Evolutionary conservation across 2,888 invertebrate species (phyloP).

Genomic region (Athalia cordata): DNA sequence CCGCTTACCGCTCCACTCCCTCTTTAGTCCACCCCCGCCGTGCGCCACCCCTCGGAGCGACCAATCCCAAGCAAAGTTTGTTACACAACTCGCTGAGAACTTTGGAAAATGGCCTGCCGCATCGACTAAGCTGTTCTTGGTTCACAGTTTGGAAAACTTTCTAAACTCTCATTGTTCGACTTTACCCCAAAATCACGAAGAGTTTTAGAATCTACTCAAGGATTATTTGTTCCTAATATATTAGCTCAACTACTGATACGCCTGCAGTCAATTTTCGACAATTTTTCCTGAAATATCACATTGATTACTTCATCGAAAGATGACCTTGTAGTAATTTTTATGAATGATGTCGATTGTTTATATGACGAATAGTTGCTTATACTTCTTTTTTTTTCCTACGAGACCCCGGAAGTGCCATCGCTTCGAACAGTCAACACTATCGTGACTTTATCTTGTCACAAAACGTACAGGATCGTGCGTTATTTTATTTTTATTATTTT

Average conservation of each 20-base stretch:
- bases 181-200: neutral
- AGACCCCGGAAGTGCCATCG: too few relatives aligned
- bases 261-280: too few relatives aligned
- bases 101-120: conserved; percentile 65
- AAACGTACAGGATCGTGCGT: neutral
- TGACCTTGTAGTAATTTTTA: too few relatives aligned
- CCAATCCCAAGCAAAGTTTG: conserved; percentile 73
- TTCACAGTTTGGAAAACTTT: neutral
- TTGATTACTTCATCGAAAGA: too few relatives aligned
- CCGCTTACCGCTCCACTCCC: conserved; percentile 6
- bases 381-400: too few relatives aligned
- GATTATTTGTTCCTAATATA: too few relatives aligned
- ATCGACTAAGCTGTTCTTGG: conserved; percentile 28
- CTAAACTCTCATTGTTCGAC: neutral
- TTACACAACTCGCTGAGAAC: conserved; percentile 70
- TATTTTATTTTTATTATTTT: neutral
- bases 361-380: too few relatives aligned
- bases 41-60: conserved; percentile 67
- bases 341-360: too few relatives aligned
- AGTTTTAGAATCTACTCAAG: neutral
- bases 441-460: neutral
- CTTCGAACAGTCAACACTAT: neutral
- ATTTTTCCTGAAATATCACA: too few relatives aligned
- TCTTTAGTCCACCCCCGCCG: conserved; percentile 29
- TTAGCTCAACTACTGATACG: too few relatives aligned